A percentile compares a stretch with the other conserved stretches of the same genome.
phyloP scores from a whole-genome alignment of 2,888 invertebrate genomes.

The Pseudoips prasinana region DNA sequence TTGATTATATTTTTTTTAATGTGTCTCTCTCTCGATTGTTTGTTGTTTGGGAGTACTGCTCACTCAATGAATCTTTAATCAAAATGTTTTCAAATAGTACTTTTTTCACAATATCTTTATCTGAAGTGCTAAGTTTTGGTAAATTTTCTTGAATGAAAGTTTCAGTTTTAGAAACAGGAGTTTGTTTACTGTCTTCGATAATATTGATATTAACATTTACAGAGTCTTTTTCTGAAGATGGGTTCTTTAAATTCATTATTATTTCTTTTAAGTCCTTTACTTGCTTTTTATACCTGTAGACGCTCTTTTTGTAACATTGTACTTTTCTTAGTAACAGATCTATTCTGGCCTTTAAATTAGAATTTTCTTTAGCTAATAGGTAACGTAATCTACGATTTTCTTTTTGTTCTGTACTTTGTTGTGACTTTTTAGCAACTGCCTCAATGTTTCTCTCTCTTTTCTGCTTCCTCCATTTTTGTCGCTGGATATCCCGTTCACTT shows the following conservation, averaged over 20 bases:
- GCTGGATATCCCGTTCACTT: not conserved
- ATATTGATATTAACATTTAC: constrained; percentile 1
- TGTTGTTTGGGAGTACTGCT: constrained; percentile 1
- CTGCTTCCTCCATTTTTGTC: constrained; percentile 1
- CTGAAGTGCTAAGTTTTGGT: not conserved
- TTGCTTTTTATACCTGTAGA: constrained; percentile 1
- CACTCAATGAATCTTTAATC: constrained; percentile 3
- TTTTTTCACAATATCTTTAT: constrained; percentile 1
- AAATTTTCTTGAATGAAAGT: not conserved
- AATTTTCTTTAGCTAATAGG: not conserved
- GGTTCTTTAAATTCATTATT: not conserved
- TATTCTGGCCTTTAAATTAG: constrained; percentile 1
- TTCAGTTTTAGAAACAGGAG: constrained; percentile 1
- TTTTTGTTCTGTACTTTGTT: constrained; percentile 4
- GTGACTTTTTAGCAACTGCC: constrained; percentile 1
- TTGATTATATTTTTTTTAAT: constrained; percentile 1
- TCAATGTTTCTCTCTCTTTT: not conserved
- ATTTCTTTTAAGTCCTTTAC: constrained; percentile 1
- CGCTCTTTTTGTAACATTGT: constrained; percentile 2
- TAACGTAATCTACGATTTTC: constrained; percentile 6
- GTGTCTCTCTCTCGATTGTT: not conserved
- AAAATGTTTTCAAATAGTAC: constrained; percentile 3
- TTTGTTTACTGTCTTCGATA: not conserved
- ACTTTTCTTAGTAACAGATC: constrained; percentile 1
- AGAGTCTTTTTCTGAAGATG: constrained; percentile 1